phyloP scores from a whole-genome alignment of 2,113 vertebrate genomes.

The Tragelaphus imberbis region DNA sequence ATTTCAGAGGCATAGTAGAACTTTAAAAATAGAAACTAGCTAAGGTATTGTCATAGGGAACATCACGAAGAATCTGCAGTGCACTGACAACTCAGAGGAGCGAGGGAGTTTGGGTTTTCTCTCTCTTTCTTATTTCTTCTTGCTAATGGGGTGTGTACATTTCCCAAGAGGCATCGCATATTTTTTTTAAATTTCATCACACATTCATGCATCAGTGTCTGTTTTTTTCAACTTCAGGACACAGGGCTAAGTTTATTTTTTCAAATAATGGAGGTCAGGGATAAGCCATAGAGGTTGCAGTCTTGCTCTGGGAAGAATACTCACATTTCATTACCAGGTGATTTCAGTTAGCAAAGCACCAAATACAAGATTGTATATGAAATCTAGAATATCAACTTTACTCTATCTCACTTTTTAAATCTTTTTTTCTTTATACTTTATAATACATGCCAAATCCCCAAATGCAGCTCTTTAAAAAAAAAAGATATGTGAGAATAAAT shows the following conservation, averaged over 20 bases:
- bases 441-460: background rate
- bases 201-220: conserved; percentile 69
- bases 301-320: conserved; percentile 42
- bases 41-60: conserved; percentile 27
- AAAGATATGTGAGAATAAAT: background rate
- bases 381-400: background rate
- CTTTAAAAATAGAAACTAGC: conserved; percentile 28
- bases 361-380: background rate
- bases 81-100: background rate
- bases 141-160: conserved; percentile 62
- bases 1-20: conserved; percentile 37
- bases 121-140: background rate
- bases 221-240: conserved; percentile 49
- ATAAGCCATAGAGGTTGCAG: conserved; percentile 44
- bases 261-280: conserved; percentile 46
- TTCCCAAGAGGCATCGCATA: conserved; percentile 75
- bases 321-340: conserved; percentile 44
- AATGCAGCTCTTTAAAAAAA: background rate
- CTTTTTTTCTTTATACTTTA: background rate
- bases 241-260: conserved; percentile 53
- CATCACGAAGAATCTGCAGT: background rate
- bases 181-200: conserved; percentile 71
- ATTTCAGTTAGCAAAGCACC: background rate
- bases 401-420: background rate
- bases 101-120: conserved; percentile 7